Conservation (phyloP, 2,113 vertebrate species). For the Serinus canaria region DNA sequence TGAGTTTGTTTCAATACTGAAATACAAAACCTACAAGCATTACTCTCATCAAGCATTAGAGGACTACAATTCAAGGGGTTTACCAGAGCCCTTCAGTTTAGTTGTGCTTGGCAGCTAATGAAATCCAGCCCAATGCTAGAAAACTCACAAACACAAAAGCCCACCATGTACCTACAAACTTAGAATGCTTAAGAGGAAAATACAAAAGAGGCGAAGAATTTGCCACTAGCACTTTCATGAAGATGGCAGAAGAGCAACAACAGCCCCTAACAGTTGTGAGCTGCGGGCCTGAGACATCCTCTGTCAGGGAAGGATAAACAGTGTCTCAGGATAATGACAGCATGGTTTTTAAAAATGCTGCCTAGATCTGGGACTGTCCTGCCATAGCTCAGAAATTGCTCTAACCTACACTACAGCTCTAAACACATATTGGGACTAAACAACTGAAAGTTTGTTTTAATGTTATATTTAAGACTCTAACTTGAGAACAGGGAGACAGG, state of each 20-base stretch:
- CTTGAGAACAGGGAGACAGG: fast-evolving
- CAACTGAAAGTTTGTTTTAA: background rate
- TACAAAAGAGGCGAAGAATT: background rate
- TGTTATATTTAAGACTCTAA: background rate
- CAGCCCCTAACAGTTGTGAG: background rate
- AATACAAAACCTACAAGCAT: background rate
- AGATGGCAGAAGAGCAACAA: background rate
- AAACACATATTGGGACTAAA: fast-evolving
- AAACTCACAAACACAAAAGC: background rate
- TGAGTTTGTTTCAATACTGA: background rate
- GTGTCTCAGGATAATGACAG: fast-evolving
- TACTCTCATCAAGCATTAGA: background rate
- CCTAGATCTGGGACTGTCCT: background rate
- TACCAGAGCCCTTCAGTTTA: background rate
- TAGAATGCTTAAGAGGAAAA: background rate
- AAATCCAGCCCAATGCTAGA: background rate
- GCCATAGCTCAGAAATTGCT: background rate
- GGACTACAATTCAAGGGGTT: background rate
- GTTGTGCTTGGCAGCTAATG: background rate
- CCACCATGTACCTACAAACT: too few species aligned
- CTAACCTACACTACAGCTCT: background rate
- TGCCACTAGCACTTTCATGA: background rate
- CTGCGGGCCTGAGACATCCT: background rate
- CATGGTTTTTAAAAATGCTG: background rate
- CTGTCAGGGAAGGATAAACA: background rate